These are phyloP conservation scores for Amphiprion clarkii DNA, from an alignment of 2,797 vertebrate genomes.

Conservation along the genomic window DNA sequence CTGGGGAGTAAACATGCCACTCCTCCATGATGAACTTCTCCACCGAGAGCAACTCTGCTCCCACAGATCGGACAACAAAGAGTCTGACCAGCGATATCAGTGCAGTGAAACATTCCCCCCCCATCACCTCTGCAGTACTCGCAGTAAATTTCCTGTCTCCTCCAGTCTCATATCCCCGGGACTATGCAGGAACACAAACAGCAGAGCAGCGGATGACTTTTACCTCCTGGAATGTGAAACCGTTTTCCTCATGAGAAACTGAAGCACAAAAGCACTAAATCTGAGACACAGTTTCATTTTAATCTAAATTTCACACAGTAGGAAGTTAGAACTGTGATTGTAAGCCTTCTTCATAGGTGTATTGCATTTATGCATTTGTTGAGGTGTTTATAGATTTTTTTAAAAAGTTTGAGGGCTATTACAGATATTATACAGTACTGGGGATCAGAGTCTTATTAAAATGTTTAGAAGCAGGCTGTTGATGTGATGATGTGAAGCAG, in stretches of 20 bases:
- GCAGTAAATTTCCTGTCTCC: not conserved
- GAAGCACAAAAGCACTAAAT: too few relatives aligned
- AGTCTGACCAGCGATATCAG: not conserved
- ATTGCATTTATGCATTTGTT: not conserved
- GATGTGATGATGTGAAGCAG: not conserved
- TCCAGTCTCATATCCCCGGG: not conserved
- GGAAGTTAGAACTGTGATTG: not conserved
- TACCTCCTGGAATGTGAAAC: not conserved
- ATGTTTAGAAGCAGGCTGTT: not conserved
- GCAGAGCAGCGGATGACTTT: not conserved
- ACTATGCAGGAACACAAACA: slow-evolving; percentile 1
- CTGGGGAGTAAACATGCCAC: slow-evolving; percentile 3
- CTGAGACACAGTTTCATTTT: not conserved
- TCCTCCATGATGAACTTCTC: not conserved
- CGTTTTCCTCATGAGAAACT: too few relatives aligned
- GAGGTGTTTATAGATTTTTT: not conserved
- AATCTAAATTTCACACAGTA: not conserved
- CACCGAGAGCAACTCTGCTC: not conserved
- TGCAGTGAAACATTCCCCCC: slow-evolving; percentile 5
- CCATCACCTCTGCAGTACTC: not conserved
- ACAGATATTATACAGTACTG: too few relatives aligned
- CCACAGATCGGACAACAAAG: not conserved
- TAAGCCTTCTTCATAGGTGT: not conserved
- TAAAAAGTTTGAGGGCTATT: too few relatives aligned
- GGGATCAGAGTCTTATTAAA: too few relatives aligned